Evolutionary conservation across 2,797 vertebrate species (phyloP), one percentile per base, ranked within the genome.

Genomic region (Gymnothorax javanicus): DNA sequence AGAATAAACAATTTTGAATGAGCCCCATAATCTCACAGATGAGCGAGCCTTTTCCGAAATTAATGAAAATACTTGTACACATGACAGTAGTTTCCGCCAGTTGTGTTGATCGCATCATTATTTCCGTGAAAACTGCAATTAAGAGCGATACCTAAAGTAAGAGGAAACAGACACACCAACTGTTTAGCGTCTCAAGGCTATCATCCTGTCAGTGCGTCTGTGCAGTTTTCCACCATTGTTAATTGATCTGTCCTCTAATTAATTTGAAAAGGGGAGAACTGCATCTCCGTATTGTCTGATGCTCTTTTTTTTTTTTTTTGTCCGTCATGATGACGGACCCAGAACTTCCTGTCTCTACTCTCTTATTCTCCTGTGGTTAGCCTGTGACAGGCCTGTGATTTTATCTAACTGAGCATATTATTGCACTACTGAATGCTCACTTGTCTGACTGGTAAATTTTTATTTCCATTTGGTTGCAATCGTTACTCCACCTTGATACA

Each of bases 181-280:
- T 94, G 94, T 94, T 95, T 94, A 95, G 95, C 95, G 96, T 96
- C 96, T 96, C 95, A 96, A 96, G 95, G 95, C 94, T 95, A 95
- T 94, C 94, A 94, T 95, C 95, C 93, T 94, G 95, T 95, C 95
- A 93, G 95, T 93, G 90, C 93, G 94, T 93, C 92, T 92, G 93
- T 92, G 92, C 94, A 95, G 93, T 94, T 95, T 95, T 96, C 95
- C n/a, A 94, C 95, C 93, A 93, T 92, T 95, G 94, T 95, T 96
- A 96, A 96, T 96, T 96, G 96, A 96, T 96, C 95, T 95, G 94
- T 95, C 95, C 95, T 96, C 96, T 96, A 96, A 96, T 96, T 96
- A 96, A 96, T 96, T 94, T 96, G 94, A 94, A 95, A 96, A 95
- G 94, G 87, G 93, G 93, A 95, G 95, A 92, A 93, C 93, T 91